Conservation (phyloP, 1,140 invertebrate genomes). For the Protaetia brevitarsis region DNA sequence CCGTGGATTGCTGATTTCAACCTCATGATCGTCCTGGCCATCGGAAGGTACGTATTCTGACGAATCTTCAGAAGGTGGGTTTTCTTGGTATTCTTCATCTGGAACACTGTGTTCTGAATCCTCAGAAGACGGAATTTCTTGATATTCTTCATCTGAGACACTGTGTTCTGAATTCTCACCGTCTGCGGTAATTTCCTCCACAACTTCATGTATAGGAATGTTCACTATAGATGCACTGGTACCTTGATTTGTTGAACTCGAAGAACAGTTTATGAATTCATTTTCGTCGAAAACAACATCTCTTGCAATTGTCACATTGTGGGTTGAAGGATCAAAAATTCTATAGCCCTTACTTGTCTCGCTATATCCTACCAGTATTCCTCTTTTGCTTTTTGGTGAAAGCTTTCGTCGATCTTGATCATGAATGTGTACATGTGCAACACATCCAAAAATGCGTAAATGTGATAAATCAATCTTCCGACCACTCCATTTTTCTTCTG, state of each 20-base stretch:
- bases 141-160: not conserved
- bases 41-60: not conserved
- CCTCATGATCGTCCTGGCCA: not conserved
- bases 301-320: not conserved
- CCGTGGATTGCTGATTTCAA: not conserved
- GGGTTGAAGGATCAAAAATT: slow-evolving; percentile 25
- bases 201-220: not conserved
- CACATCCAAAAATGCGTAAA: slow-evolving; percentile 41
- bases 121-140: too few relatives aligned
- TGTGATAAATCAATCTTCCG: slow-evolving; percentile 32
- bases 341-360: slow-evolving; percentile 37
- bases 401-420: slow-evolving; percentile 41
- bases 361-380: slow-evolving; percentile 41
- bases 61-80: not conserved
- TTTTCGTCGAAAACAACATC: slow-evolving; percentile 26
- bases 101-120: too few relatives aligned
- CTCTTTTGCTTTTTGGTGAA: slow-evolving; percentile 39
- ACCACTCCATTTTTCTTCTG: slow-evolving; percentile 34
- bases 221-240: not conserved
- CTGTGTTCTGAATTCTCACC: not conserved
- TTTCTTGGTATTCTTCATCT: too few relatives aligned
- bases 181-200: not conserved
- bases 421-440: slow-evolving; percentile 28
- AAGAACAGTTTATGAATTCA: not conserved
- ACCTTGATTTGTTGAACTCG: not conserved